A percentile compares a stretch with the other conserved stretches of the same genome.
phyloP scores from a whole-genome alignment of 1,140 invertebrate species.

The Hyphantria cunea region DNA sequence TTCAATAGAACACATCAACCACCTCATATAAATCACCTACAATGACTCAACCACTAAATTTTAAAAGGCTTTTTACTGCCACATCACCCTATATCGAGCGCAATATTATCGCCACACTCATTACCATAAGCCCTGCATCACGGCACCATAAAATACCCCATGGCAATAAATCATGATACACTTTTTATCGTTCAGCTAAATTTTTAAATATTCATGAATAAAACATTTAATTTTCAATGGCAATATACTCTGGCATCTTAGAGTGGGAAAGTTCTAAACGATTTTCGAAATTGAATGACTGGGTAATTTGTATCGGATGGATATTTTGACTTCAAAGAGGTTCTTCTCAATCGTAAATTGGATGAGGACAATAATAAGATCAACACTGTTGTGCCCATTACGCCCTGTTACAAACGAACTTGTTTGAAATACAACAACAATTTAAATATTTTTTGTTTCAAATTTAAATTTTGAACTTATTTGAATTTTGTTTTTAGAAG shows the following conservation, averaged over 20 bases:
- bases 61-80: constrained; percentile 24
- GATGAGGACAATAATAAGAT: neutral
- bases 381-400: neutral
- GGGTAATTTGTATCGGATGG: constrained; percentile 19
- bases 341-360: too few species aligned
- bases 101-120: constrained; percentile 18
- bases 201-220: constrained; percentile 26
- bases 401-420: too few species aligned
- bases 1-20: neutral
- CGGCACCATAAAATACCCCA: constrained; percentile 22
- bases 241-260: constrained; percentile 2
- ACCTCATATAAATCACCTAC: constrained; percentile 5
- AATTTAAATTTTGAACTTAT: too few species aligned
- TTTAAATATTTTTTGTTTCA: too few species aligned
- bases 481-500: too few species aligned
- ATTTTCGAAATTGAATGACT: constrained; percentile 25
- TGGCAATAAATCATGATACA: constrained; percentile 24
- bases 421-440: too few species aligned
- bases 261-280: constrained; percentile 27
- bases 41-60: constrained; percentile 6
- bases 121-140: constrained; percentile 28
- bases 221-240: constrained; percentile 30
- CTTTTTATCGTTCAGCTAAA: constrained; percentile 25
- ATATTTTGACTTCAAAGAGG: constrained; percentile 24
- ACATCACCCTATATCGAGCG: constrained; percentile 15